Base-by-base conservation (phyloP, 1,140 invertebrate species). In the Paracyclopina nana region DNA sequence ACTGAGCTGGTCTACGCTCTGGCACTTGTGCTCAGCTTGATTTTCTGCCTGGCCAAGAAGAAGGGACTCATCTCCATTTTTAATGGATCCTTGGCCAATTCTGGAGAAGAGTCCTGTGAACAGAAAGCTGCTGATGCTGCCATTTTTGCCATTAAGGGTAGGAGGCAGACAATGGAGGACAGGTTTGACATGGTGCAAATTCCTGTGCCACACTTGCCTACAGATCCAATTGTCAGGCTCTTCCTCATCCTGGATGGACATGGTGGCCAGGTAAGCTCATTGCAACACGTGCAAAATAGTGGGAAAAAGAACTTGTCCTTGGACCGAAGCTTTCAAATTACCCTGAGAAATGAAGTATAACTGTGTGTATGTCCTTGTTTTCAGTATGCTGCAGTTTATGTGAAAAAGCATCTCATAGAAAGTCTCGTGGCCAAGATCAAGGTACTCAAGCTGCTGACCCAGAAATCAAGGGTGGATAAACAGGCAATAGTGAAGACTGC, bases 381-480 rank as follows among this genome's bases (percentile, higher is more conserved):
- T 16, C 22, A 48, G 45, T 48, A 28, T 31, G 45, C 45, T 4
- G 45, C 28, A 3, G 45, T 28, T 27, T 48, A 25, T 48, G 45
- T 48, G 8, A 22, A 27, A 29, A 48, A 8, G 29, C 27, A 48
- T 20, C 22, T 48, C 14, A n/a, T 48, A 12, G 24, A 26, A 4
- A 27, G 30, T 6, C 3, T 48, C 11, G 16, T 28, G 4, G 25
- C 16, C 3, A 48, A 48, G 45, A 22, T 48, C 16, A 22, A 27
- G n/a, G 25, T 22, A 16, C 45, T 48, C 27, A 22, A 25, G 12
- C 25, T 29, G 12, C 22, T 48, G 25, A 16, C 20, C 20, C 27
- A 29, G 5, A 3, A 25, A 16, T 28, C 16, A 11, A 14, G 11
- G 14, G 27, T 28, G 4, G 14, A 48, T 5, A 48, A 12, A 4